Conservation (phyloP, 2,797 vertebrate genomes). For the Danio kyathit region DNA sequence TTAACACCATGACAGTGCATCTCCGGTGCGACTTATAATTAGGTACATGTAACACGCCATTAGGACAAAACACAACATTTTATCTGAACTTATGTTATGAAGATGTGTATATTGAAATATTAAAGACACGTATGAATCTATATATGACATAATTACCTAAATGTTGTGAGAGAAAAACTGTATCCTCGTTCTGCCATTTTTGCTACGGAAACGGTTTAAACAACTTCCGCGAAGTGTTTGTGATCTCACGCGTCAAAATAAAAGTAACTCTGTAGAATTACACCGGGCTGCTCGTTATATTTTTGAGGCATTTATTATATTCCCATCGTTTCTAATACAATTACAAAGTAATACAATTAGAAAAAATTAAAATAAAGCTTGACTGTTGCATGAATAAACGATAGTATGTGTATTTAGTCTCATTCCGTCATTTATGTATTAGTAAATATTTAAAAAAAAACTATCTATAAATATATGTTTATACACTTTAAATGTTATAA, state of each 20-base stretch:
- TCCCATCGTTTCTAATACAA: background rate
- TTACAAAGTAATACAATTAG: too few species aligned
- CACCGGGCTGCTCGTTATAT: background rate
- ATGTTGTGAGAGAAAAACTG: constrained; percentile 97
- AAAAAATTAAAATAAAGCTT: background rate
- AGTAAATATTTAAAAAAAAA: too few species aligned
- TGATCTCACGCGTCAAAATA: background rate
- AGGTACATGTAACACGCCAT: background rate
- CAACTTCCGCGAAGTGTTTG: constrained; percentile 20
- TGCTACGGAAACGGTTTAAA: constrained; percentile 13
- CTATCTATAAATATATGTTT: too few species aligned
- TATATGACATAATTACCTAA: constrained; percentile 82
- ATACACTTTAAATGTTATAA: too few species aligned
- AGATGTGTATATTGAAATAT: background rate
- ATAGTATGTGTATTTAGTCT: too few species aligned
- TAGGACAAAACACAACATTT: background rate
- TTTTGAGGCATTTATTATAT: background rate
- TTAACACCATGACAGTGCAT: constrained; percentile 54
- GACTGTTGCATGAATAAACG: too few species aligned
- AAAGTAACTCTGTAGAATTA: background rate
- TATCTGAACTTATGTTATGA: background rate
- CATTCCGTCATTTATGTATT: too few species aligned
- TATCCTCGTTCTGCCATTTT: constrained; percentile 95
- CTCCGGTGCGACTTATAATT: background rate
- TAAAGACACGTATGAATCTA: background rate